Base-by-base conservation (phyloP, 1,140 invertebrate genomes). In the Musca domestica region DNA sequence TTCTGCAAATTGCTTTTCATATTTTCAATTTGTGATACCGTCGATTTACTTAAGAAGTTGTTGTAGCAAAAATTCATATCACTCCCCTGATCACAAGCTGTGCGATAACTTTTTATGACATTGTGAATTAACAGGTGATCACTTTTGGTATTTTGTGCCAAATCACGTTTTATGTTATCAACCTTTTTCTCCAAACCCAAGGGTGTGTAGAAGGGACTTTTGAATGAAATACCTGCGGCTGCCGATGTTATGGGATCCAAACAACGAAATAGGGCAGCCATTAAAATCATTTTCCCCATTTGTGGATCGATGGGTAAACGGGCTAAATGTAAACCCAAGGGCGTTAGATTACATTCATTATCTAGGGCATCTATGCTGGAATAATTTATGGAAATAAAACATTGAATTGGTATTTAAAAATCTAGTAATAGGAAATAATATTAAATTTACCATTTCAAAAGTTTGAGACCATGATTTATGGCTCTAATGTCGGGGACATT, bases 271-370 rank as follows among this genome's bases (percentile, higher is more conserved):
- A 97, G 85, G 0, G 94, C 88, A 0, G 88, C 92, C 83, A 95
- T 88, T 5, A 97, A 82, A 34, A 97, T 86, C 90, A 97, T 94
- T 85, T 96, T 96, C 67, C 92, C 93, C 41, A 91, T 92, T 70
- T 92, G 88, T 1, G 93, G 93, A 76, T 92, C 87, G 20, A 93
- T 82, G 0, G 94, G 94, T 68, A 96, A 83, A n/a, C 88, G 87
- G 0, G 94, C 93, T 68, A 98, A 83, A 81, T 97, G 94, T 85
- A 91, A 93, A 2, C 95, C 95, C 0, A 97, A 83, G 0, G 95
- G 94, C 0, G 95, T 95, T 4, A 97, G 83, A 3, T 70, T 73
- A 81, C 93, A 92, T n/a, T 85, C 76, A 0, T 84, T 76, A 77
- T 95, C 91, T 22, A 98, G 75, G 0, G 94, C 94, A 74, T 93